Evolutionary conservation across 2,797 vertebrate species (phyloP).

Genomic region (Microctenopoma lineatum): DNA sequence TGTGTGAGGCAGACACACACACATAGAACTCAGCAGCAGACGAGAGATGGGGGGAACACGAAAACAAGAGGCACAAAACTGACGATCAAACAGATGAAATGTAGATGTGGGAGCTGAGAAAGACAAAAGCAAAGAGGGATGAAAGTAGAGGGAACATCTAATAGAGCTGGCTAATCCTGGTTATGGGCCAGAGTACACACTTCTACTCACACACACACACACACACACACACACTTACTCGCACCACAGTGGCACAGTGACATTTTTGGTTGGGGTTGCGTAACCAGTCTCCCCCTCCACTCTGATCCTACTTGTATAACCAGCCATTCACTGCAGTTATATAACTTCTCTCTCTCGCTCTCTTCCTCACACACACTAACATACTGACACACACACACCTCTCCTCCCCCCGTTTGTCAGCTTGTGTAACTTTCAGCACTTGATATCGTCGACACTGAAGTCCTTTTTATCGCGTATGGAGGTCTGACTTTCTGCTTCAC

Average conservation of each 20-base stretch:
- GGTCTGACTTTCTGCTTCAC: not conserved
- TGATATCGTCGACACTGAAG: conserved; percentile 44
- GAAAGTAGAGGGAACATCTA: conserved; percentile 40
- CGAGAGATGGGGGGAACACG: not conserved
- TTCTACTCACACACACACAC: conserved; percentile 18
- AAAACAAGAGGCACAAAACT: not conserved
- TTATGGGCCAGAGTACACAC: conserved; percentile 66
- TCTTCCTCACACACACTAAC: conserved; percentile 31
- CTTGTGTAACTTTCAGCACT: conserved; percentile 69
- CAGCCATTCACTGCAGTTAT: conserved; percentile 78
- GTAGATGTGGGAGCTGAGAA: conserved; percentile 20
- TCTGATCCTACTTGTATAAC: conserved; percentile 84
- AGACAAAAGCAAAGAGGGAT: conserved; percentile 7
- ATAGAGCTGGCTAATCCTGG: conserved; percentile 71
- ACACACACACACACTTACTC: conserved; percentile 2
- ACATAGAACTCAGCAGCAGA: not conserved
- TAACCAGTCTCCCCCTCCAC: conserved; percentile 77
- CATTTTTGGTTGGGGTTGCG: conserved; percentile 80
- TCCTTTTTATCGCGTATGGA: conserved; percentile 47
- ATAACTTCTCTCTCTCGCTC: conserved; percentile 58
- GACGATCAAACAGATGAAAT: conserved; percentile 3
- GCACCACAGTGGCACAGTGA: conserved; percentile 69
- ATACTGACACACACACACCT: conserved; percentile 45
- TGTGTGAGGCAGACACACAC: conserved; percentile 12
- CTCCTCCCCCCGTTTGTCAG: conserved; percentile 39